phyloP scores from a whole-genome alignment of 2,888 invertebrate species.

The Erpobdella octoculata region DNA sequence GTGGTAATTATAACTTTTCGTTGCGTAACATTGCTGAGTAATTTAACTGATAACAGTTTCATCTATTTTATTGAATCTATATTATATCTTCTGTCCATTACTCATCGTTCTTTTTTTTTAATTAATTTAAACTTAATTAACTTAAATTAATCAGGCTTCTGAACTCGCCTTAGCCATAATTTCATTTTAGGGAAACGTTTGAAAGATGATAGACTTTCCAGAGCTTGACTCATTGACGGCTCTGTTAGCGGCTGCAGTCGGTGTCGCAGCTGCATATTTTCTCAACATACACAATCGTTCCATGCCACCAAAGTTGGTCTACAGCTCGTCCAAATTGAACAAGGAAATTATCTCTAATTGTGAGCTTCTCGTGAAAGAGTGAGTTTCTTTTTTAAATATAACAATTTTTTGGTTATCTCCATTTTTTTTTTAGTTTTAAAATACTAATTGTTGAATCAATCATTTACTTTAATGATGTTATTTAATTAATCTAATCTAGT shows the following conservation, averaged over 20 bases:
- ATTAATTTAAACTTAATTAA: too few relatives aligned
- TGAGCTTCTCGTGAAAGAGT: slow-evolving; percentile 3
- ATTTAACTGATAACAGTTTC: too few relatives aligned
- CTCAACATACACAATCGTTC: slow-evolving; percentile 10
- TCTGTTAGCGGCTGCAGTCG: not conserved
- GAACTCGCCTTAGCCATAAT: too few relatives aligned
- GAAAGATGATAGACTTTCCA: not conserved
- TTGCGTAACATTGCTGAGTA: too few relatives aligned
- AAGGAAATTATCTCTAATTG: not conserved
- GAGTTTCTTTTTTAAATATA: not conserved
- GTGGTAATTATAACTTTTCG: too few relatives aligned
- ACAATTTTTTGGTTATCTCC: not conserved
- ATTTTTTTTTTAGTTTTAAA: not conserved
- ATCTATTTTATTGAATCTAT: too few relatives aligned
- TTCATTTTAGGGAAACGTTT: too few relatives aligned
- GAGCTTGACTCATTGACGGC: slow-evolving; percentile 2
- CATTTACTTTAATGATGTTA: not conserved
- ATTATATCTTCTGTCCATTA: too few relatives aligned
- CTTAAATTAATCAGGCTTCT: too few relatives aligned
- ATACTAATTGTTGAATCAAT: not conserved
- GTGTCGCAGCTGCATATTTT: slow-evolving; percentile 9
- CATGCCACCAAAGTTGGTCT: not conserved
- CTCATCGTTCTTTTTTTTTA: too few relatives aligned
- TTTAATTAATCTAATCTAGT: not conserved
- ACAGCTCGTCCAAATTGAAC: slow-evolving; percentile 7